Percentiles rank a stretch among this genome's conserved stretches.
These are phyloP conservation scores for Rallus crepitans DNA, from an alignment of 2,797 vertebrate species.

Conservation along the genomic window DNA sequence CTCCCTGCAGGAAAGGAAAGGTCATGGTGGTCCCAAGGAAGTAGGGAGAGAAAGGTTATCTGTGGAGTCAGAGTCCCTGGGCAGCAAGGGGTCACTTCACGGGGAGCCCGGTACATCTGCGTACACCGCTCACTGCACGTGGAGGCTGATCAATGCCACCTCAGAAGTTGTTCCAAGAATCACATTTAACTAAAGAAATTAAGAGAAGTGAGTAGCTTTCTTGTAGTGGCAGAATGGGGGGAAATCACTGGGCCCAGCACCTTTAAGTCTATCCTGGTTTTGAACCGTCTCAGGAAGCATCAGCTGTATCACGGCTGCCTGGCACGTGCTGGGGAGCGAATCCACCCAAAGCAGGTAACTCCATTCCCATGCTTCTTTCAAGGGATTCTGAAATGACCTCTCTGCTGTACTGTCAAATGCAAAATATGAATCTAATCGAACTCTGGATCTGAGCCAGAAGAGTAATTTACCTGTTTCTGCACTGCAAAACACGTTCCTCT, in stretches of 20 bases:
- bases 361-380: neutral
- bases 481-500: conserved; percentile 45
- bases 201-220: neutral
- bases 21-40: conserved; percentile 48
- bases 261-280: neutral
- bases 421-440: conserved; percentile 60
- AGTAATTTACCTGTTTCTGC: conserved; percentile 59
- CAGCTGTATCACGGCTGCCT: accelerated
- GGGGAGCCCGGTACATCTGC: neutral
- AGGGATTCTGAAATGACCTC: conserved; percentile 31
- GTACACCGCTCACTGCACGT: accelerated
- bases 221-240: accelerated
- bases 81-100: neutral
- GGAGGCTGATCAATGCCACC: neutral
- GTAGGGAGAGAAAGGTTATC: conserved; percentile 35
- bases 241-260: neutral
- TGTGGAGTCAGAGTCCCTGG: neutral
- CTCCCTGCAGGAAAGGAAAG: conserved; percentile 58
- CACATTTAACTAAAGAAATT: neutral
- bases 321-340: neutral
- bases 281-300: neutral
- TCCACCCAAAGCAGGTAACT: neutral
- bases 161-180: neutral
- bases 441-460: conserved; percentile 32
- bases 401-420: conserved; percentile 32